Evolutionary conservation across 2,113 vertebrate species (phyloP).

Genomic region (Camelus bactrianus): DNA sequence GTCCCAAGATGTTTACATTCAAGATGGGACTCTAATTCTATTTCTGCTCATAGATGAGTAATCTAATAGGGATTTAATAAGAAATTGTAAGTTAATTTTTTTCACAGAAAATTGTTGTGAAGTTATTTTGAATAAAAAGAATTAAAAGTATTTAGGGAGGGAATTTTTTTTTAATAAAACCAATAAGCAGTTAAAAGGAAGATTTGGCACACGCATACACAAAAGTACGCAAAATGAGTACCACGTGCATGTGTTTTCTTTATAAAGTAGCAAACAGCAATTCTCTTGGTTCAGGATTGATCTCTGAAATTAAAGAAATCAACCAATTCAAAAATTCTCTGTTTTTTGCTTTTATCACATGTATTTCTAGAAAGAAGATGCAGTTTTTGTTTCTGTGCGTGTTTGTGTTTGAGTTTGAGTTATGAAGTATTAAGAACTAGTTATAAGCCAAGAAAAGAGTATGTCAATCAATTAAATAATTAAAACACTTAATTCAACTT

Average conservation of each 20-base stretch:
- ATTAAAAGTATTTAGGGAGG: background rate
- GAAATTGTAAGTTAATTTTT: background rate
- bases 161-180: background rate
- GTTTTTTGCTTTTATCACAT: background rate
- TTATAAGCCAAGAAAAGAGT: background rate
- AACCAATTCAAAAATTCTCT: background rate
- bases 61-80: background rate
- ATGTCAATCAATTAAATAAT: slow-evolving; percentile 22
- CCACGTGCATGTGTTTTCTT: background rate
- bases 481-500: background rate
- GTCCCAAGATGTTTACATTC: background rate
- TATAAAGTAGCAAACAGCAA: background rate
- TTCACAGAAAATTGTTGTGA: background rate
- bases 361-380: background rate
- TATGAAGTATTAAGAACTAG: background rate
- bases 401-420: background rate
- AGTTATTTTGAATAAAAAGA: background rate
- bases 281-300: background rate
- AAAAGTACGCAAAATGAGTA: background rate
- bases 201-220: background rate
- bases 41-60: background rate
- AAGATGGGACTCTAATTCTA: background rate
- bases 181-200: background rate
- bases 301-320: background rate
- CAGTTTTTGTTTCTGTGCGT: background rate